phyloP scores from a whole-genome alignment of 1,140 invertebrate species.

The Aphidius gifuensis region DNA sequence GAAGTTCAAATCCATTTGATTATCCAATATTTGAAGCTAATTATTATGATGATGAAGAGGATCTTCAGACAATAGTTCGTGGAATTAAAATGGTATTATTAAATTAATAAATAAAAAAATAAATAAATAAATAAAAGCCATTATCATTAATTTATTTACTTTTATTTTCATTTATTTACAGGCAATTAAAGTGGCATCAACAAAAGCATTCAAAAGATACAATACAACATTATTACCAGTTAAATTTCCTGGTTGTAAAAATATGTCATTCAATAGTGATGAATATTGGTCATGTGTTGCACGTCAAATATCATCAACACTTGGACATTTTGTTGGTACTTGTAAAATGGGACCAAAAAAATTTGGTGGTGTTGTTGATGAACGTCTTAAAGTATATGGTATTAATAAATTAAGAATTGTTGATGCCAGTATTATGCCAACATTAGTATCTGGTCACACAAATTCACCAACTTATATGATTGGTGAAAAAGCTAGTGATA shows the following conservation, averaged over 20 bases:
- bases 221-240: constrained; percentile 62
- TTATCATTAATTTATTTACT: background rate
- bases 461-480: constrained; percentile 56
- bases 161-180: constrained; percentile 34
- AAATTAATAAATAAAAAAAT: background rate
- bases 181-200: constrained; percentile 62
- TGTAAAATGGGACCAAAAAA: constrained; percentile 58
- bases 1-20: constrained; percentile 66
- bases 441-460: constrained; percentile 52
- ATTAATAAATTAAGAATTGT: constrained; percentile 50
- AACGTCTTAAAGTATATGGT: constrained; percentile 49
- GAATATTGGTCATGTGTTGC: constrained; percentile 74
- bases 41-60: constrained; percentile 68
- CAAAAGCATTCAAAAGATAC: constrained; percentile 61
- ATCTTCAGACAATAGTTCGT: constrained; percentile 66
- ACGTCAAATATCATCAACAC: constrained; percentile 65
- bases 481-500: constrained; percentile 55
- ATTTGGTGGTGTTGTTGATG: constrained; percentile 51
- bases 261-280: constrained; percentile 60
- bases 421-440: constrained; percentile 56
- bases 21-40: constrained; percentile 75
- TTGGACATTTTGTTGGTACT: constrained; percentile 72
- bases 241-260: constrained; percentile 67
- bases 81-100: constrained; percentile 66
- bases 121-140: too few relatives aligned